A percentile compares a stretch with the other conserved stretches of the same genome.
Conservation (phyloP, 2,888 invertebrate species). For the Agrilus cyanescens region DNA sequence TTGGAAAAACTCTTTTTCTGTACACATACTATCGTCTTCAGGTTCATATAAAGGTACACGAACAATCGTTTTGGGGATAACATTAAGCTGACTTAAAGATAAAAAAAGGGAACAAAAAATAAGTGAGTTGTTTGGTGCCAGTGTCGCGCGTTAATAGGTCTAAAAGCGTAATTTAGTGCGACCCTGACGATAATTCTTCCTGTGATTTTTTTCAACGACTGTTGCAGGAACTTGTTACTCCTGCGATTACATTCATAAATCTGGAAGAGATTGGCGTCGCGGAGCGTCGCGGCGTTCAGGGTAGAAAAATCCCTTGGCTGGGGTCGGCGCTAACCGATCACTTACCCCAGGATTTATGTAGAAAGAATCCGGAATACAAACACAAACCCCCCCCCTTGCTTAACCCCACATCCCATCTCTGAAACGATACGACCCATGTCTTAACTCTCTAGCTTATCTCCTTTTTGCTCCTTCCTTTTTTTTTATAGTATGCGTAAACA, state of each 20-base stretch:
- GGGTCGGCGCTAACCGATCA: conserved; percentile 37
- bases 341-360: conserved; percentile 37
- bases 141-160: too few species aligned
- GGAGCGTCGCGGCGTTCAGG: conserved; percentile 29
- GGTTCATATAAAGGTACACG: too few species aligned
- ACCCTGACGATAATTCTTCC: too few species aligned
- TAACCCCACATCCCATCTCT: background rate
- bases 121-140: too few species aligned
- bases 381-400: conserved; percentile 16
- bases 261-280: conserved; percentile 33
- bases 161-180: too few species aligned
- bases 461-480: conserved; percentile 4
- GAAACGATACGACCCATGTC: background rate
- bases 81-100: too few species aligned
- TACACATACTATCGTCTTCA: too few species aligned
- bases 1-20: too few species aligned
- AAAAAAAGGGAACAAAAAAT: too few species aligned
- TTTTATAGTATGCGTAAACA: background rate
- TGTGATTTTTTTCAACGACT: conserved; percentile 8
- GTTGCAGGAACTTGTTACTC: conserved; percentile 30
- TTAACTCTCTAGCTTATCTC: conserved; percentile 5
- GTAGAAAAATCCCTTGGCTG: conserved; percentile 35
- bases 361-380: conserved; percentile 34
- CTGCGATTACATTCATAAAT: conserved; percentile 37
- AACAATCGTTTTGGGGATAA: too few species aligned